Conservation (phyloP, 2,888 invertebrate species). For the Chironomus tentans region DNA sequence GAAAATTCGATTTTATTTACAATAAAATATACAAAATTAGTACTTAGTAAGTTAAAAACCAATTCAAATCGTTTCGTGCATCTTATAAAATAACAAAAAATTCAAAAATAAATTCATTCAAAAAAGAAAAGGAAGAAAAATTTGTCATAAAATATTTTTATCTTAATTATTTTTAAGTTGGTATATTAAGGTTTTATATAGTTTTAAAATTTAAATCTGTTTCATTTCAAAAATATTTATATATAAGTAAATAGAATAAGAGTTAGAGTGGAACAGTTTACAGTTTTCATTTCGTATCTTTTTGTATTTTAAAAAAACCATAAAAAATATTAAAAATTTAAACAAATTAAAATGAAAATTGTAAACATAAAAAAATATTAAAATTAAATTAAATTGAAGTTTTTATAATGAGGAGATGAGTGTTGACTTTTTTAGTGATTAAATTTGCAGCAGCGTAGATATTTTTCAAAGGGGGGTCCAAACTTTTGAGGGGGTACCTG, state of each 20-base stretch:
- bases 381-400: no score
- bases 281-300: constrained; percentile 12
- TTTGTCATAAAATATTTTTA: not conserved
- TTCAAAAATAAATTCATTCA: not conserved
- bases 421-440: no score
- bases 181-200: not conserved
- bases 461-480: no score
- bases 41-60: no score
- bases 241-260: constrained; percentile 4
- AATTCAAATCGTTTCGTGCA: not conserved
- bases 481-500: no score
- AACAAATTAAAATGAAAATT: constrained; percentile 1
- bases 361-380: not conserved
- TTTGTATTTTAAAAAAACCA: not conserved
- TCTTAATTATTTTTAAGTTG: not conserved
- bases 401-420: no score
- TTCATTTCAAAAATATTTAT: not conserved
- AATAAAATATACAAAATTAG: no score
- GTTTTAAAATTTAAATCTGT: not conserved
- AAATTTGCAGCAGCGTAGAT: no score
- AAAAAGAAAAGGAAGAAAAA: not conserved
- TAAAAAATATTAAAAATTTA: not conserved
- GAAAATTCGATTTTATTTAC: no score
- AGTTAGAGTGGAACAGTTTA: constrained; percentile 26
- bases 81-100: not conserved